A percentile compares a stretch with the other conserved stretches of the same genome.
phyloP scores from a whole-genome alignment of 2,888 invertebrate genomes.

The Drosophila colorata region DNA sequence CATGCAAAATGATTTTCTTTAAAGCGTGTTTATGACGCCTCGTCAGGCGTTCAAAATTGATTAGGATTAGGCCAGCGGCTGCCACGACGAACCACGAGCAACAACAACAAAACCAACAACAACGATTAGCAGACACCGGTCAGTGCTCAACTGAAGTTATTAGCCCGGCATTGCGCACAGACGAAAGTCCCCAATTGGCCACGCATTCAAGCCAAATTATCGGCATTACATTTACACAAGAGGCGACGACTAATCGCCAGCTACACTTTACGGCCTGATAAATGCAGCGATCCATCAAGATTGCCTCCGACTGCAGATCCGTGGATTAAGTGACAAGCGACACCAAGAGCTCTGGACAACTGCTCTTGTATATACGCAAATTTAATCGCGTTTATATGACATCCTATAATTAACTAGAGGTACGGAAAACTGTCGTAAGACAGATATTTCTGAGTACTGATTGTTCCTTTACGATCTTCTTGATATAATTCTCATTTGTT shows the following conservation, averaged over 20 bases:
- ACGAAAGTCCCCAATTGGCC: conserved; percentile 60
- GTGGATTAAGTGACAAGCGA: conserved; percentile 7
- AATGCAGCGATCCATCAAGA: conserved; percentile 71
- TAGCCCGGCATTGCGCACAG: conserved; percentile 41
- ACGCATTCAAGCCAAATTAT: conserved; percentile 76
- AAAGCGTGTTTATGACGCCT: conserved; percentile 79
- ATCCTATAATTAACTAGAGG: conserved; percentile 3
- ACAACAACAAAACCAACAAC: conserved; percentile 14
- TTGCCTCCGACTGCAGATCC: conserved; percentile 30
- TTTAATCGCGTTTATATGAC: conserved; percentile 2
- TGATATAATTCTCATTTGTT: too few relatives aligned
- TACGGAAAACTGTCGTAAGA: not conserved
- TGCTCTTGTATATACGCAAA: not conserved
- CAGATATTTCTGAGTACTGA: not conserved
- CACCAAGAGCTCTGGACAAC: not conserved
- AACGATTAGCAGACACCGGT: conserved; percentile 48
- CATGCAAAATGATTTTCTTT: conserved; percentile 68
- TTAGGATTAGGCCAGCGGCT: conserved; percentile 70
- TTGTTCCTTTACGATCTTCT: too few relatives aligned
- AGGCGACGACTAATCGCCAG: conserved; percentile 60
- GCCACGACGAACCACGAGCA: conserved; percentile 27
- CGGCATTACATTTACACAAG: conserved; percentile 67
- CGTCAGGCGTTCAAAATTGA: conserved; percentile 78
- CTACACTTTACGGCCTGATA: conserved; percentile 40
- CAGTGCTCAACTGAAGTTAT: conserved; percentile 52